These are phyloP conservation scores for Adelognathus sp. DNA, from an alignment of 2,888 invertebrate genomes.

Conservation along the genomic window DNA sequence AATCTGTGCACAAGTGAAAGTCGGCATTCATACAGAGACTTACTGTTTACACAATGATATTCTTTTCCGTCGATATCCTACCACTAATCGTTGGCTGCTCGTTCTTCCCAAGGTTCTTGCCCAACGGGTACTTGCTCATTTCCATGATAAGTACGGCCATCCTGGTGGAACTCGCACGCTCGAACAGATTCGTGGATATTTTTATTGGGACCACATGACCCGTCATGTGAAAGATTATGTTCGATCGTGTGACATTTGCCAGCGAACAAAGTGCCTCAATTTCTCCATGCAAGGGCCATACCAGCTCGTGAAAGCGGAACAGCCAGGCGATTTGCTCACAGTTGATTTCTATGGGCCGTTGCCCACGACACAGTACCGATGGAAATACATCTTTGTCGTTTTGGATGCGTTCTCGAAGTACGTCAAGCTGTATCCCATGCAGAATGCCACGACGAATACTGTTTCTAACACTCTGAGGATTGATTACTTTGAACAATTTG, in stretches of 20 bases:
- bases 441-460: not conserved
- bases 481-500: not conserved
- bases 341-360: conserved; percentile 40
- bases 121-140: not conserved
- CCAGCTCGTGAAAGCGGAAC: not conserved
- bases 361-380: too few relatives aligned
- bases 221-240: too few relatives aligned
- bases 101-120: not conserved
- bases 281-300: not conserved
- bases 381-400: conserved; percentile 21
- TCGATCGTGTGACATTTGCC: too few relatives aligned
- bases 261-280: too few relatives aligned
- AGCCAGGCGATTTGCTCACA: not conserved
- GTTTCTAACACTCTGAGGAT: not conserved
- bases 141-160: conserved; percentile 5
- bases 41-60: not conserved
- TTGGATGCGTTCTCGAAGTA: too few relatives aligned
- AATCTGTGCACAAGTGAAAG: too few relatives aligned
- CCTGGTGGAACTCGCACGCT: not conserved
- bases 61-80: not conserved
- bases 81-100: not conserved
- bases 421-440: conserved; percentile 5
- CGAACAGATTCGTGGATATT: not conserved
- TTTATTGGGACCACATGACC: too few relatives aligned
- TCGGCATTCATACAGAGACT: too few relatives aligned